Base-by-base conservation (phyloP, 2,888 invertebrate species). In the Cetonia aurata region DNA sequence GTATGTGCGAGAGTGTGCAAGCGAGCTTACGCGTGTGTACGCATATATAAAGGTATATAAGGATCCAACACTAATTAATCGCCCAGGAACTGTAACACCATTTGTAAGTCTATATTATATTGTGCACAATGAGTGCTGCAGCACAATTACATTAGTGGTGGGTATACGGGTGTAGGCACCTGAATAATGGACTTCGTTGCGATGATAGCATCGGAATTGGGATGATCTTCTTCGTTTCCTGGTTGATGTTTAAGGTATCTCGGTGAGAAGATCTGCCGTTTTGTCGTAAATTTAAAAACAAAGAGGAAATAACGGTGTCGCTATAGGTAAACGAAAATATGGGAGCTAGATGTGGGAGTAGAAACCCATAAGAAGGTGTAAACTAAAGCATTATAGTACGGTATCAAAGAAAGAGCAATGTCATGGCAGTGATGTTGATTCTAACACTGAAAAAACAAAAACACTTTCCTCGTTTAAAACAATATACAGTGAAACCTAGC, bases 81-180 rank as follows among this genome's bases (percentile, higher is more conserved):
- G 69, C 37, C 42, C 60, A 52, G 53, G 52, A 69, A 69, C 69
- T 69, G 42, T 69, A 62, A 62, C 55, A 53, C 69, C 42, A 62
- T 62, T 62, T 62, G 50, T 62, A 48, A 62, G 44, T 48, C 13
- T 48, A 42, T 48, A 48, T 62, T 62, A 48, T 48, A 48, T 46
- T 31, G 9, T 50, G 10, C 13, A 15, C 44, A 31, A 31, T 48
- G 12, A 31, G 31, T 62, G 15, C 48, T 46, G 46, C 60, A 31
- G 46, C 46, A 46, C 60, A 60, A 60, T 60, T 60, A 60, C 56
- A 56, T 15, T 56, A 56, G 37, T 37, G 56, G 56, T 37, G 37
- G 41, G 37, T 37, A 56, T 33, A 56, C 17, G 31, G 33, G 55
- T 6, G 44, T 1, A 13, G 31, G 37, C 15, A 12, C 0, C 12